Evolutionary conservation across 2,113 vertebrate genomes (phyloP).

Genomic region (Hemiscyllium ocellatum): DNA sequence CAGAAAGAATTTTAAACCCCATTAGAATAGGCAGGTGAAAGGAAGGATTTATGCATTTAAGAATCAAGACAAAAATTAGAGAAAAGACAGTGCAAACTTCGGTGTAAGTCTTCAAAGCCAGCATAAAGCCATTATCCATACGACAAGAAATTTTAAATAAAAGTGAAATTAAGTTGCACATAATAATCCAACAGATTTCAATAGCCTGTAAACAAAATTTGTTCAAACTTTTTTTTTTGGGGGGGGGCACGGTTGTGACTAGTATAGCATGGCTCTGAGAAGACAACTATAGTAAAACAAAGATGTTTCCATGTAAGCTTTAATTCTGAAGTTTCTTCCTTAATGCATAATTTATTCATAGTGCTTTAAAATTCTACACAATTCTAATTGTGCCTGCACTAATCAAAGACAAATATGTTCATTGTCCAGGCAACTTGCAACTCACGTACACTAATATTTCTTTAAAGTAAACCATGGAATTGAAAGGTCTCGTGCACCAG

Average conservation of each 20-base stretch:
- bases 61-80: not conserved
- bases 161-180: not conserved
- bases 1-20: not conserved
- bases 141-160: not conserved
- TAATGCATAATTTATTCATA: not conserved
- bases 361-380: not conserved
- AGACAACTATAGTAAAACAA: not conserved
- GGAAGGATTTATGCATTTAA: not conserved
- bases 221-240: not conserved
- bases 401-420: not conserved
- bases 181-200: not conserved
- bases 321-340: not conserved
- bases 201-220: not conserved
- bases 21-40: too few relatives aligned
- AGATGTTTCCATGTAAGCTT: not conserved
- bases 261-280: not conserved
- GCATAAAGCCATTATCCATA: not conserved
- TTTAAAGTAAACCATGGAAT: not conserved
- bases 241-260: not conserved
- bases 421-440: not conserved
- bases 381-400: not conserved
- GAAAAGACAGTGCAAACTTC: not conserved
- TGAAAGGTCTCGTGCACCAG: too few relatives aligned
- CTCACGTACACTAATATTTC: not conserved
- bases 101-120: not conserved